phyloP scores from a whole-genome alignment of 2,797 vertebrate genomes.

The Erethizon dorsatum region DNA sequence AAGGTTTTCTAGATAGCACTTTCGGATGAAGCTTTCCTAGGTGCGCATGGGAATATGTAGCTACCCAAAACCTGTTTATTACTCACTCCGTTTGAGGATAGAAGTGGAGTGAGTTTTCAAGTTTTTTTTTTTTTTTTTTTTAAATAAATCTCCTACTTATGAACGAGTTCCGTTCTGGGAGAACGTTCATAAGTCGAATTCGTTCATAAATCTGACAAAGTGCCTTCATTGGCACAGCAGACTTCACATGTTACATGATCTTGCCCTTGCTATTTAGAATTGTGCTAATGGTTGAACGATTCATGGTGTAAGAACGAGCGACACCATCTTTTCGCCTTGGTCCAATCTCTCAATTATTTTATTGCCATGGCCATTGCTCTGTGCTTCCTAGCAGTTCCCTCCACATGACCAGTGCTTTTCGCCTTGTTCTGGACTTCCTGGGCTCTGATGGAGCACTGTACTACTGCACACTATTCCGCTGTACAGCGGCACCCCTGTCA shows the following conservation, averaged over 20 bases:
- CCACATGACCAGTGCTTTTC: background rate
- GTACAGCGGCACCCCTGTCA: background rate
- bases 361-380: background rate
- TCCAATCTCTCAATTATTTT: background rate
- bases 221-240: background rate
- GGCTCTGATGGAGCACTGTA: background rate
- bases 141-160: background rate
- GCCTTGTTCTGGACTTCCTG: background rate
- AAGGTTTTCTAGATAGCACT: background rate
- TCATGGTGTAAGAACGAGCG: background rate
- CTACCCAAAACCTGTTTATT: background rate
- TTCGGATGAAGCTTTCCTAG: background rate
- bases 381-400: background rate
- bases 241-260: background rate
- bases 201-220: background rate
- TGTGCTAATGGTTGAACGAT: accelerated
- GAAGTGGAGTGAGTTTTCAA: background rate
- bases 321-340: background rate
- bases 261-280: background rate
- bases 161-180: background rate
- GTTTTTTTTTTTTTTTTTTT: background rate
- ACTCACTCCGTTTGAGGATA: background rate
- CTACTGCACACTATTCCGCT: background rate
- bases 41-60: background rate
- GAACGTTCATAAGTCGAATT: background rate